These are phyloP conservation scores for Dromiciops gliroides DNA, from an alignment of 2,113 vertebrate species.

Conservation along the genomic window DNA sequence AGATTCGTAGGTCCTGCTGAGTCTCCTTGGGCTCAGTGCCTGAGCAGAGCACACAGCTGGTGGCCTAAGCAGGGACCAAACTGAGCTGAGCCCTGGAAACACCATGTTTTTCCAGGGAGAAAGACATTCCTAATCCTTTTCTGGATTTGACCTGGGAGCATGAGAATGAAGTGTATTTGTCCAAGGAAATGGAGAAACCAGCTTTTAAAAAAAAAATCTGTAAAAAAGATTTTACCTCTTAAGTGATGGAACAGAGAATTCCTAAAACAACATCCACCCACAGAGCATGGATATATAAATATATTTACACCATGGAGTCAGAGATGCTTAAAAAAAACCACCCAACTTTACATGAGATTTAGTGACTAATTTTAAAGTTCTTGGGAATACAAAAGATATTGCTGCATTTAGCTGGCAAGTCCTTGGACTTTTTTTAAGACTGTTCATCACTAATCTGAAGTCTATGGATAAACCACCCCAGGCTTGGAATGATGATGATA, in stretches of 20 bases:
- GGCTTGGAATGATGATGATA: background rate
- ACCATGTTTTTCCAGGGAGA: background rate
- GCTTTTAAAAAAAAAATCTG: background rate
- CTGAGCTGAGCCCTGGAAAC: background rate
- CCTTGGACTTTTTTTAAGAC: background rate
- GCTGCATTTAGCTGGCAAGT: background rate
- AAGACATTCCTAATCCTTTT: background rate
- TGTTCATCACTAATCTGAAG: background rate
- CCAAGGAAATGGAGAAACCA: slow-evolving; percentile 3
- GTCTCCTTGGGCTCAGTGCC: background rate
- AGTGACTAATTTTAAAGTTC: slow-evolving; percentile 15
- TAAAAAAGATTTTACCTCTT: slow-evolving; percentile 14
- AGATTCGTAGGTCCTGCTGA: background rate
- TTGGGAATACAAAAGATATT: background rate
- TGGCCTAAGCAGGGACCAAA: background rate
- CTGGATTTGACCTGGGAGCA: slow-evolving; percentile 22
- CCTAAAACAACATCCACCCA: background rate
- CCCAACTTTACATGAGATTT: background rate
- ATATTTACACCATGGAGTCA: background rate
- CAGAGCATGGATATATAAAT: background rate
- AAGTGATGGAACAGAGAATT: background rate
- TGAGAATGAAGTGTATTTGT: slow-evolving; percentile 27
- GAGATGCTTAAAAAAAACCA: background rate
- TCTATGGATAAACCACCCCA: background rate
- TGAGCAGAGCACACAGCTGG: background rate